Evolutionary conservation across 2,113 vertebrate genomes (phyloP).

Genomic region (Empidonax traillii): DNA sequence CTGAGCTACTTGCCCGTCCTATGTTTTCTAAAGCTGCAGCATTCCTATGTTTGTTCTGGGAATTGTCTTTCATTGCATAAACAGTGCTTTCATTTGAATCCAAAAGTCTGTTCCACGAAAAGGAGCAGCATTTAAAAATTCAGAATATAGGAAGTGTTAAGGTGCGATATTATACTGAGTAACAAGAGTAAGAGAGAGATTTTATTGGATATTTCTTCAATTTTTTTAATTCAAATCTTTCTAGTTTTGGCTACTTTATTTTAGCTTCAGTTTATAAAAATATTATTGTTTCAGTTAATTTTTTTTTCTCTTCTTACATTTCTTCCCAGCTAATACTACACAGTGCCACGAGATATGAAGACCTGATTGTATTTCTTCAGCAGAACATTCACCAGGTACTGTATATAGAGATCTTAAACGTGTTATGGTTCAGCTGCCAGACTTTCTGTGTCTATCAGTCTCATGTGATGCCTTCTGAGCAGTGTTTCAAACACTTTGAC

Average conservation of each 20-base stretch:
- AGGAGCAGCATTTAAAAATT: neutral
- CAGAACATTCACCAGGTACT: slow-evolving; percentile 86
- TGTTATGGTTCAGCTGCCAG: neutral
- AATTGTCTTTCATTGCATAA: neutral
- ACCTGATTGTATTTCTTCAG: slow-evolving; percentile 81
- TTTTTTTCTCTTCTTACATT: neutral
- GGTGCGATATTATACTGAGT: neutral
- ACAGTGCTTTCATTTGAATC: neutral
- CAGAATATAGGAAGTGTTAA: neutral
- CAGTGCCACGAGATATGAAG: slow-evolving; percentile 75
- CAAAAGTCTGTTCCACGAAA: neutral
- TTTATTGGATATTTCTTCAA: neutral
- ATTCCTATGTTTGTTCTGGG: neutral
- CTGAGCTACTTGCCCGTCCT: neutral
- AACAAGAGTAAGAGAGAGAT: neutral
- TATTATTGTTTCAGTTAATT: neutral
- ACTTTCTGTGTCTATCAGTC: neutral
- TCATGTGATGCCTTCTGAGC: neutral
- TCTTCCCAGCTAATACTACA: slow-evolving; percentile 78
- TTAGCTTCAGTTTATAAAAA: neutral
- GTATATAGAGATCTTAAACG: neutral
- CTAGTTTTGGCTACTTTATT: neutral
- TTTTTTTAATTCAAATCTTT: neutral
- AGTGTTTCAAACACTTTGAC: neutral
- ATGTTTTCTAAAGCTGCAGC: neutral